Conservation (phyloP, 2,113 vertebrate genomes). For the Amphilophus citrinellus region DNA sequence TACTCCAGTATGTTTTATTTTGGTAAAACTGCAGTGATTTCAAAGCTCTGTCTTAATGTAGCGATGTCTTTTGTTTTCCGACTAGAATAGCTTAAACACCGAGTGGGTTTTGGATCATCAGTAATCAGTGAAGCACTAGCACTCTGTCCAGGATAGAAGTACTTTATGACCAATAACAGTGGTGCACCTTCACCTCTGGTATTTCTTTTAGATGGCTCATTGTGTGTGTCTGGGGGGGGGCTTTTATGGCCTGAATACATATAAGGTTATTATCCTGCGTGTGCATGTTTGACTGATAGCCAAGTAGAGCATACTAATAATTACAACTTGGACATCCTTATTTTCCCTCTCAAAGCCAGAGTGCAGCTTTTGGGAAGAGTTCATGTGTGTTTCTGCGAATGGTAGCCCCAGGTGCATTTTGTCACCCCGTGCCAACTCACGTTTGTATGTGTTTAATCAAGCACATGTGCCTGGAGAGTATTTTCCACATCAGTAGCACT, state of each 20-base stretch:
- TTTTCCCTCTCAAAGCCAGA: background rate
- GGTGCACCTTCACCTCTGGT: background rate
- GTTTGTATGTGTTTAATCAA: constrained; percentile 56
- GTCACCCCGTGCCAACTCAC: constrained; percentile 25
- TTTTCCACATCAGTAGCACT: constrained; percentile 58
- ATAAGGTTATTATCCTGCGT: background rate
- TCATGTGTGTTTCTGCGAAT: constrained; percentile 19
- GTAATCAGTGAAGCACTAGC: constrained; percentile 8
- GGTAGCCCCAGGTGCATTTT: constrained; percentile 33
- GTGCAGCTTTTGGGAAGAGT: background rate
- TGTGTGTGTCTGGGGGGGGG: background rate
- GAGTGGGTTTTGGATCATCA: constrained; percentile 14
- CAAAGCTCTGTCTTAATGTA: constrained; percentile 24
- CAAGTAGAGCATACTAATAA: background rate
- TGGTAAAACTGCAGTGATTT: constrained; percentile 33
- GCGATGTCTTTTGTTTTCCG: background rate
- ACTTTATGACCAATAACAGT: constrained; percentile 6
- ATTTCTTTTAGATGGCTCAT: constrained; percentile 8
- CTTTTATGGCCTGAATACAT: background rate
- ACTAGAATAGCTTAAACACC: background rate
- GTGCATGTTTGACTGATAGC: constrained; percentile 9
- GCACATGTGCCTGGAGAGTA: constrained; percentile 48
- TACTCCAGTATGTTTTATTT: constrained; percentile 48
- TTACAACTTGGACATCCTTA: constrained; percentile 1
- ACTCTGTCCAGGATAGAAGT: background rate